Conservation (phyloP, 1,140 invertebrate species). For the Eriocheir sinensis region DNA sequence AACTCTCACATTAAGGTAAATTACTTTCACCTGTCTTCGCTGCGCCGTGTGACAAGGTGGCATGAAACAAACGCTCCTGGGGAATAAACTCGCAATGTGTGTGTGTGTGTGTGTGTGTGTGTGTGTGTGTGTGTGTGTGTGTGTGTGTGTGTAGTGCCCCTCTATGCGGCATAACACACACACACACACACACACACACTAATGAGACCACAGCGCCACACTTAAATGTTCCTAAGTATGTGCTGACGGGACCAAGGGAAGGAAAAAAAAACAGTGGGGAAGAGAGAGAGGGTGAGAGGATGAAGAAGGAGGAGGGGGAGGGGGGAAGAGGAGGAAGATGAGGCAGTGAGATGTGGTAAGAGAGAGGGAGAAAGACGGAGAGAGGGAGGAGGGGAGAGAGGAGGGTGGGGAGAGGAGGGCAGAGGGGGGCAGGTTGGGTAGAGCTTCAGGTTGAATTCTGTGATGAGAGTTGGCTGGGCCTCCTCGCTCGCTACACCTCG, state of each 20-base stretch:
- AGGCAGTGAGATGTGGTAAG: neutral
- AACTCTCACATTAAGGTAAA: neutral
- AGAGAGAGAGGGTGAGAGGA: no score
- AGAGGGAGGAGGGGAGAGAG: neutral
- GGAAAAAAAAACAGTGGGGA: neutral
- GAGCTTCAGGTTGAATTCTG: neutral
- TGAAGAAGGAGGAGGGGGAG: neutral
- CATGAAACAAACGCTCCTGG: neutral
- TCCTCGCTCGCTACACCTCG: neutral
- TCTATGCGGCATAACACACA: neutral
- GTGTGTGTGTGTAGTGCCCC: neutral
- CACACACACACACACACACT: neutral
- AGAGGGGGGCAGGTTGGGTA: neutral
- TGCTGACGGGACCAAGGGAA: neutral
- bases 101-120: neutral
- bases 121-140: neutral
- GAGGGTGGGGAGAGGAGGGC: neutral
- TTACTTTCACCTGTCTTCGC: conserved; percentile 23
- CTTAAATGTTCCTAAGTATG: neutral
- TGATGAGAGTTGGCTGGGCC: neutral
- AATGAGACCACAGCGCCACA: no score
- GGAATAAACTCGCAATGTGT: neutral
- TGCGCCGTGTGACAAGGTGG: neutral
- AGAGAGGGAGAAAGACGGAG: neutral
- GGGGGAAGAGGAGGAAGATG: neutral